Percentiles rank a stretch among this genome's conserved stretches.
These are phyloP conservation scores for Eciton burchellii DNA, from an alignment of 1,140 invertebrate genomes.

Conservation along the genomic window DNA sequence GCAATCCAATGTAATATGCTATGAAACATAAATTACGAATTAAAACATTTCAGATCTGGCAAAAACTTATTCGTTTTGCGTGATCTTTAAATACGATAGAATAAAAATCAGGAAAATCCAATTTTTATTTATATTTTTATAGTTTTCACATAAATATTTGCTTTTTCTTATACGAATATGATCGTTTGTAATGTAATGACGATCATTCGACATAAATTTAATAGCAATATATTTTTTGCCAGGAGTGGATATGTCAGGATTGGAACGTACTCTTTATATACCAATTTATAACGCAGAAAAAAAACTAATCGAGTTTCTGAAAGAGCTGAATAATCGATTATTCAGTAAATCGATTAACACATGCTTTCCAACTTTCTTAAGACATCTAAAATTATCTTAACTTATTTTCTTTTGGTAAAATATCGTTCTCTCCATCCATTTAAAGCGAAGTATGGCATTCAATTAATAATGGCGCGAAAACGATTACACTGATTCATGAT, in stretches of 20 bases:
- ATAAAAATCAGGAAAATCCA: not conserved
- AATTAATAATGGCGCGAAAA: not conserved
- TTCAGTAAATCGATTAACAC: not conserved
- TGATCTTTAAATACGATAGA: not conserved
- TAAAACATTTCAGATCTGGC: not conserved
- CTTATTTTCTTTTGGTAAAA: constrained; percentile 15
- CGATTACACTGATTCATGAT: not conserved
- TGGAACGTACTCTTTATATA: not conserved
- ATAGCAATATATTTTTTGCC: not conserved
- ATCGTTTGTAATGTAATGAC: not conserved
- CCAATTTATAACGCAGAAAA: no score
- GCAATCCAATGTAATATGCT: constrained; percentile 61
- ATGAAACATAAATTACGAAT: not conserved
- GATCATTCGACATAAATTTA: not conserved
- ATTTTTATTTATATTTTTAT: not conserved
- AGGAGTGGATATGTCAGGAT: constrained; percentile 4
- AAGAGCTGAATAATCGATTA: not conserved
- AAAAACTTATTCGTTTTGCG: not conserved
- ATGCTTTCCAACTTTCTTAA: not conserved
- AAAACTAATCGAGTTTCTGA: not conserved
- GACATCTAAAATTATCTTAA: not conserved
- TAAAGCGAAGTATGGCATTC: not conserved
- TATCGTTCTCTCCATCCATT: not conserved
- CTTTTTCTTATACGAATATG: not conserved
- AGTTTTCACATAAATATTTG: constrained; percentile 11